Evolutionary conservation across 2,113 vertebrate genomes (phyloP).

Genomic region (Gadus chalcogrammus): DNA sequence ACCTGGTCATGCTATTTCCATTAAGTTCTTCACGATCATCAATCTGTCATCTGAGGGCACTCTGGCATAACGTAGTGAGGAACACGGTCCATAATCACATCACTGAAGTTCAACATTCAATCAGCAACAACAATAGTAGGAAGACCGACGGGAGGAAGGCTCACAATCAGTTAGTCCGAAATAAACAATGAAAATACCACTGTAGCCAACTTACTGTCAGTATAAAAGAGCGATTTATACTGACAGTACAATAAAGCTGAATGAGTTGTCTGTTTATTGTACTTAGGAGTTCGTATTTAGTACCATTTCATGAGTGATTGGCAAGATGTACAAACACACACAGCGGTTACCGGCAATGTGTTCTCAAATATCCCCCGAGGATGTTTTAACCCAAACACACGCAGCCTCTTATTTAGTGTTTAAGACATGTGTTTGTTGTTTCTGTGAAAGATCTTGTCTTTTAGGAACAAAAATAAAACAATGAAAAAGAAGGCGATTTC

Average conservation of each 20-base stretch:
- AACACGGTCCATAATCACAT: background rate
- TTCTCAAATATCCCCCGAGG: constrained; percentile 41
- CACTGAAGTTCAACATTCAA: constrained; percentile 53
- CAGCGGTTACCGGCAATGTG: background rate
- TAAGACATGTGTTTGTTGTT: background rate
- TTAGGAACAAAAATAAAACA: background rate
- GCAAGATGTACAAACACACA: constrained; percentile 46
- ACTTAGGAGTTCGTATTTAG: constrained; percentile 44
- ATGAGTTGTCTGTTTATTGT: constrained; percentile 47
- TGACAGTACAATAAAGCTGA: no score
- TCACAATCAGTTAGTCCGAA: constrained; percentile 10
- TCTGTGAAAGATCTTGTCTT: background rate
- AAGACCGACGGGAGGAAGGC: constrained; percentile 43
- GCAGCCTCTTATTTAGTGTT: constrained; percentile 6
- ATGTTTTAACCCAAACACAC: constrained; percentile 53
- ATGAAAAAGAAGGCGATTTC: background rate
- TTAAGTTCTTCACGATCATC: no score
- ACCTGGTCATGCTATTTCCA: no score
- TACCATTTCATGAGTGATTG: constrained; percentile 38
- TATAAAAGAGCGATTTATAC: no score
- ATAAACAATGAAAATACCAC: no score
- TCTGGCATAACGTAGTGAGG: no score
- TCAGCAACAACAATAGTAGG: constrained; percentile 57
- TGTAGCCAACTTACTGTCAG: no score
- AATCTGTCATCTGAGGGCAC: no score